phyloP scores from a whole-genome alignment of 2,797 vertebrate species.

The Neosilurus hyrtlii region DNA sequence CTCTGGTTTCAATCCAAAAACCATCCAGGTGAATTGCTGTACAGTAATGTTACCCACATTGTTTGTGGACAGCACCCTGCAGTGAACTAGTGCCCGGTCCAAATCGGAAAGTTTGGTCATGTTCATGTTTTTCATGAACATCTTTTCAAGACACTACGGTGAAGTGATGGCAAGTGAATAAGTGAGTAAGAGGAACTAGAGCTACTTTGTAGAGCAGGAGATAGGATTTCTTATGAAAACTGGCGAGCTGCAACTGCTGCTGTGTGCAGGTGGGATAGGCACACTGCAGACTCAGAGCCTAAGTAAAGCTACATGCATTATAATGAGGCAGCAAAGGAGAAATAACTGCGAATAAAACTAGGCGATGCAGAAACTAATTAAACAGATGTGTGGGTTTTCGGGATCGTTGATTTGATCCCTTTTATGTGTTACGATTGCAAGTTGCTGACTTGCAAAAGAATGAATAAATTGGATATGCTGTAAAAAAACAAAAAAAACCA shows the following conservation, averaged over 20 bases:
- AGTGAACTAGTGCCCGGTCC: not conserved
- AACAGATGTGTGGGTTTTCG: constrained; percentile 87
- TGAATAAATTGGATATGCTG: not conserved
- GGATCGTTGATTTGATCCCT: constrained; percentile 87
- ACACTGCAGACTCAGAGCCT: constrained; percentile 72
- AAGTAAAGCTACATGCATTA: constrained; percentile 68
- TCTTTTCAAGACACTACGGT: not conserved
- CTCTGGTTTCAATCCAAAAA: not conserved
- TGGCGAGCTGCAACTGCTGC: constrained; percentile 5
- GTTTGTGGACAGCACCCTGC: not conserved
- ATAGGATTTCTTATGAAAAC: constrained; percentile 1
- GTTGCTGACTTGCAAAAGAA: constrained; percentile 64
- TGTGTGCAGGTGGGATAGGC: constrained; percentile 75
- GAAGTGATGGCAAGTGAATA: not conserved
- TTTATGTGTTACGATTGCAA: constrained; percentile 51
- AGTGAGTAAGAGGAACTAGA: not conserved
- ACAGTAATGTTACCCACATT: not conserved
- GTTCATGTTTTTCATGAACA: not conserved
- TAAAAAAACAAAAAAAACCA: not conserved
- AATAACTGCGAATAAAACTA: constrained; percentile 93
- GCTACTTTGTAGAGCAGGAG: not conserved
- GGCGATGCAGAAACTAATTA: constrained; percentile 95
- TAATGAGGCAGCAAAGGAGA: constrained; percentile 76
- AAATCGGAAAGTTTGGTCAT: not conserved
- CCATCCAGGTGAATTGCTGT: not conserved